Percentiles rank a stretch among this genome's conserved stretches.
These are phyloP conservation scores for Macquaria australasica DNA, from an alignment of 2,113 vertebrate species.

Conservation along the genomic window DNA sequence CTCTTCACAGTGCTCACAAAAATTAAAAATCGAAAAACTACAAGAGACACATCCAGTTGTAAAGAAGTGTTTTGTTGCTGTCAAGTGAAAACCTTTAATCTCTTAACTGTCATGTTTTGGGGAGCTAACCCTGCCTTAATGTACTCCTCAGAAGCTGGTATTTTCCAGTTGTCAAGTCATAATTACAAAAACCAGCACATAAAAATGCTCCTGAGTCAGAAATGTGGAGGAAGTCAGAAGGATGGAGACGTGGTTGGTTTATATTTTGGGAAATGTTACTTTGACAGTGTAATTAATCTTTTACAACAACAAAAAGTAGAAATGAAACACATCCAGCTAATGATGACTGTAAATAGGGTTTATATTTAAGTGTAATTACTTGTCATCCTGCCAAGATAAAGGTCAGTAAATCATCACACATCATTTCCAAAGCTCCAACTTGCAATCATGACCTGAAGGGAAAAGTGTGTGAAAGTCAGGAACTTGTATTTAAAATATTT, in stretches of 20 bases:
- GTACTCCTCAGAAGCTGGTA: conserved; percentile 13
- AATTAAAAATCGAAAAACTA: not conserved
- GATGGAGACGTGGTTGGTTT: not conserved
- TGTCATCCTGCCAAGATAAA: not conserved
- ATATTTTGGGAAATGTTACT: conserved; percentile 2
- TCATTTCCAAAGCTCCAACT: not conserved
- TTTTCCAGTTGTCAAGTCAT: conserved; percentile 19
- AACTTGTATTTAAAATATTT: conserved; percentile 13
- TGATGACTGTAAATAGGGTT: not conserved
- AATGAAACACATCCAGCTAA: not conserved
- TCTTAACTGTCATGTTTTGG: conserved; percentile 23
- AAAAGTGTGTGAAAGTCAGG: not conserved
- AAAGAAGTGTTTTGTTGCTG: conserved; percentile 31
- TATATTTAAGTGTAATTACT: not conserved
- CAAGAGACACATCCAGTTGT: not conserved
- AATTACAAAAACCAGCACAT: conserved; percentile 7
- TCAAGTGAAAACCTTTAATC: conserved; percentile 55
- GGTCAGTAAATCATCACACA: not conserved
- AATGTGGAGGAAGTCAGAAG: not conserved
- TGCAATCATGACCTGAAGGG: not conserved
- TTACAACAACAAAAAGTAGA: not conserved
- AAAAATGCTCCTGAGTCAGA: not conserved
- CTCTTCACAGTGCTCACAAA: not conserved
- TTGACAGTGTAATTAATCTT: conserved; percentile 10
- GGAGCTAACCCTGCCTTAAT: conserved; percentile 22